A percentile compares a stretch with the other conserved stretches of the same genome.
These are phyloP conservation scores for Tringa solitaria DNA, from an alignment of 2,113 vertebrate species.

Conservation along the genomic window DNA sequence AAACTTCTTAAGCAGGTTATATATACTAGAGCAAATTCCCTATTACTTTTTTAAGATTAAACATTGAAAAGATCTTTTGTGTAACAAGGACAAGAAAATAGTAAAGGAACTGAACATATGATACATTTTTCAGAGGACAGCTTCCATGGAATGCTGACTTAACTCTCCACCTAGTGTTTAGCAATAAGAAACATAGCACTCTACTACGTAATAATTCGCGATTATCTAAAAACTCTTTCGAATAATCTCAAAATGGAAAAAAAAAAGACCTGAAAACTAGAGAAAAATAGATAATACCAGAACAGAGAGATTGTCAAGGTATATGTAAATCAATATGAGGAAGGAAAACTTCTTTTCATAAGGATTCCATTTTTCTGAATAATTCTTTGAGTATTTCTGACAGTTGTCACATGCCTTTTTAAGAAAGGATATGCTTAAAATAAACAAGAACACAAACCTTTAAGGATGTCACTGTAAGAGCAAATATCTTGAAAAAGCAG, in stretches of 20 bases:
- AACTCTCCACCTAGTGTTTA: neutral
- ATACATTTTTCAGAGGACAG: neutral
- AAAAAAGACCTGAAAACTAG: neutral
- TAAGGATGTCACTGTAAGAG: neutral
- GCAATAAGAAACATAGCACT: neutral
- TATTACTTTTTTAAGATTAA: neutral
- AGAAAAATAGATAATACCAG: neutral
- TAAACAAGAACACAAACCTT: neutral
- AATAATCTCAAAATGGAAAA: neutral
- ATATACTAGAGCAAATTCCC: neutral
- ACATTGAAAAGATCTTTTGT: neutral
- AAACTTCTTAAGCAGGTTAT: neutral
- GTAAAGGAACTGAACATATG: neutral
- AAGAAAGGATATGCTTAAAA: neutral
- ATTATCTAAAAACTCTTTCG: neutral
- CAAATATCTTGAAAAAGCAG: neutral
- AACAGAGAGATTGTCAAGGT: neutral
- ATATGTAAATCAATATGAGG: neutral
- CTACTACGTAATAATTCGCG: neutral
- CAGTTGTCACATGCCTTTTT: neutral
- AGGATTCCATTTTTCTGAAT: neutral
- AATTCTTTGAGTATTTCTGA: neutral
- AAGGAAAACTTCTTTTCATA: neutral
- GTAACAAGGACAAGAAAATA: neutral
- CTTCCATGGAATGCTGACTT: neutral